Percentiles rank a stretch among this genome's conserved stretches.
These are phyloP conservation scores for Diaphora mendica DNA, from an alignment of 2,888 invertebrate genomes.

Conservation along the genomic window DNA sequence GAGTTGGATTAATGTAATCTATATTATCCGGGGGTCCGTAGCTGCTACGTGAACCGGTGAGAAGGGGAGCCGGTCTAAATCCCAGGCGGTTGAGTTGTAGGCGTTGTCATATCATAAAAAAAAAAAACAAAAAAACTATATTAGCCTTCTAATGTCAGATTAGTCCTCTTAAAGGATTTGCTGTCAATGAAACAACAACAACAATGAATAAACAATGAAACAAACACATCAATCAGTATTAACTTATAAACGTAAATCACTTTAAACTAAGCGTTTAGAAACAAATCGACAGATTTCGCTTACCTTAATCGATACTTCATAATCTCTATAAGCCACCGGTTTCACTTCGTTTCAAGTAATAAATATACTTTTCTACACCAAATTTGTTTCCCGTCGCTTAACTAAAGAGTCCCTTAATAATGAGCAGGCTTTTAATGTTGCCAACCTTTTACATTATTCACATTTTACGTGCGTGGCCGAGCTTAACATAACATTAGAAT, in stretches of 20 bases:
- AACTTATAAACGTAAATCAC: background rate
- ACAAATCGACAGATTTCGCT: constrained; percentile 7
- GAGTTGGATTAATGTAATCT: too few relatives aligned
- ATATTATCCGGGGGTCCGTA: too few relatives aligned
- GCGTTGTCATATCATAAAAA: too few relatives aligned
- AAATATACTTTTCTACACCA: constrained; percentile 32
- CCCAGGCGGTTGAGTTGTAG: too few relatives aligned
- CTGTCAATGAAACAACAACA: too few relatives aligned
- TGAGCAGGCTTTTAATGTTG: constrained; percentile 53
- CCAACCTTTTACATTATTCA: constrained; percentile 58
- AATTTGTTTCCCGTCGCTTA: constrained; percentile 37
- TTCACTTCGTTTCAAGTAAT: constrained; percentile 23
- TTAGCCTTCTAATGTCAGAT: too few relatives aligned
- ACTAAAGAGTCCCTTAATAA: constrained; percentile 54
- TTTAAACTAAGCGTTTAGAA: background rate
- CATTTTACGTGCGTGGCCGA: constrained; percentile 38
- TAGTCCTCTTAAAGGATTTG: too few relatives aligned
- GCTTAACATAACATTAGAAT: constrained; percentile 33
- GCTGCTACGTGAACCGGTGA: too few relatives aligned
- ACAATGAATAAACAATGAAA: too few relatives aligned
- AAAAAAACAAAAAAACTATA: too few relatives aligned
- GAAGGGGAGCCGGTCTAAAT: too few relatives aligned
- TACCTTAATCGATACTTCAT: background rate
- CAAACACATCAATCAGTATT: background rate
- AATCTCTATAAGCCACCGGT: constrained; percentile 18